Evolutionary conservation across 2,113 vertebrate genomes (phyloP), one percentile per base, ranked within the genome.

Genomic region (Serranochromis macrocephalus): DNA sequence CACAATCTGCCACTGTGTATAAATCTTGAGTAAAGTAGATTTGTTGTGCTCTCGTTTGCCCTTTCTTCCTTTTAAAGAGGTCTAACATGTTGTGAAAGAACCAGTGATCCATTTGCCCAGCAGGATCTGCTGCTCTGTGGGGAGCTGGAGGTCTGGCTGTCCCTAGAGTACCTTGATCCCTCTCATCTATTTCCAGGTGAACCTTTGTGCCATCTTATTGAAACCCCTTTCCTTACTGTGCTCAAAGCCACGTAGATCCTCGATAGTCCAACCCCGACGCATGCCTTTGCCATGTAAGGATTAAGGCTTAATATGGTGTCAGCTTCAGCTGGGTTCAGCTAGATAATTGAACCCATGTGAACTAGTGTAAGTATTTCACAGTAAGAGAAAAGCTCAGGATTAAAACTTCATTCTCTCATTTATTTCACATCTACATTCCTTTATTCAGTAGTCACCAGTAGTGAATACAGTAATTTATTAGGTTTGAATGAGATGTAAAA

Each of bases 181-280:
- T 89, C 91, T 94, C 89, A 94, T 94, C 93, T 88, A 90, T 92
- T 90, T 90, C 87, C 88, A 61, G 54, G 88, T 91, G 87, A 86
- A 91, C 79, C 86, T 85, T 86, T 84, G 87, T 82, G 85, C 87
- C 66, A 78, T 85, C 88, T 86, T 53, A 47, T 88, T 93, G 80
- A 92, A 93, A 94, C 85, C 84, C 17, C 31, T 79, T 88, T 80
- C 66, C 84, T 82, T 75, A 85, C 91, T 92, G 51, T 29, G 82
- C 68, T 81, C 66, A 88, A 92, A 92, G 90, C 89, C 88, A 91
- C 83, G 66, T 87, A 86, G 85, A 93, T 94, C 87, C 90, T 24
- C 75, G 33, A 80, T 75, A 89, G 91, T 91, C 80, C 85, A 75
- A 58, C 78, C 83, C 73, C 45, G 38, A 85, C 11, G 81, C 63